Base-by-base conservation (phyloP, 2,797 vertebrate species). In the Linurgus olivaceus region DNA sequence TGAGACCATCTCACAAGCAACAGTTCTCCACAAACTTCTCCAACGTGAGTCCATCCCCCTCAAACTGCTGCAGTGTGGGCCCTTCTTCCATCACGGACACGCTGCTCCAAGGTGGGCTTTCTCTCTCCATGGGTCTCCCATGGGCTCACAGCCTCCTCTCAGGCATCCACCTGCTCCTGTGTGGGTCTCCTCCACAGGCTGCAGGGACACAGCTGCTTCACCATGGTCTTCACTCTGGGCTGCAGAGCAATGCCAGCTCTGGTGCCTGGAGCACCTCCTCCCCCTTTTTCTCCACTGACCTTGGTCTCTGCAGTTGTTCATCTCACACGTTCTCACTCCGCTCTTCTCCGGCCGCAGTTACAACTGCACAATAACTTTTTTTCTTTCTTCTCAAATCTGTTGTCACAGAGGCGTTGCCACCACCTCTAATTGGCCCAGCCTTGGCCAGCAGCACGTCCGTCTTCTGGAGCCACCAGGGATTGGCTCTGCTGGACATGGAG, bases 161-260 rank as follows among this genome's bases (percentile, higher is more conserved):
- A 55, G 35, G 15, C 52, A 67, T 10, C 24, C 52, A 14, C 35
- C n/a, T 59, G 21, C 11, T 35, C 44, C 6, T 0, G 2, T 0
- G 0, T 33, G 33, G 33, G 6, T 54, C 48, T 62, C 11, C 28
- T 62, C 33, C 40, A 54, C 6, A 7, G 40, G 23, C 48, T 82
- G 48, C 40, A 38, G 48, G 38, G 15, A 24, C 12, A 72, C 24
- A 18, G 40, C 26, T 70, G 37, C 65, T 42, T 42, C 77, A 33
- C 38, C 38, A 6, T 37, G n/a, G 48, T 23, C 28, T 18, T n/a
- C 47, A 31, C 16, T 29, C 16, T 7, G 7, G 58, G 40, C 58
- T 47, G 68, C 68, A 72, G 79, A 55, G 40, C 29, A 55, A 20
- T 72, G 24, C 33, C 68, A 33, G 50, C 58, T 38, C 67, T 19